Base-by-base conservation (phyloP, 2,888 invertebrate species). In the Agapostemon virescens region DNA sequence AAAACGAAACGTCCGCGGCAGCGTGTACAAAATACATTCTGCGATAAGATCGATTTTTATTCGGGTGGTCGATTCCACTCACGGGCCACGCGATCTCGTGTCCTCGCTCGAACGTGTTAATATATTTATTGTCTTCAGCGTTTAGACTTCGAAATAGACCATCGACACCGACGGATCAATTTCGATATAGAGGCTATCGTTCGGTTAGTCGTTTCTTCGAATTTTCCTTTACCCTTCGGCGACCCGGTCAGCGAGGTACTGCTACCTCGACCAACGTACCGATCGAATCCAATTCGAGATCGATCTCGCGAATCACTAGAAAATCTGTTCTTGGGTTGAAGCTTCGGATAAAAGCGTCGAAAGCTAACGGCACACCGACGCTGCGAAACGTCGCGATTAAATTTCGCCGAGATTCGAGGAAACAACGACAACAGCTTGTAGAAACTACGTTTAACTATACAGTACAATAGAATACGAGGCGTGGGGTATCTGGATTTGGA, bases 381-480 rank as follows among this genome's bases (percentile, higher is more conserved):
- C 74, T 55, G 67, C 36, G 13, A 26, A 71, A 38, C 76, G 67
- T 68, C 80, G 67, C 63, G 42, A n/a, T 73, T 58, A 55, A 69
- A 76, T 74, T 72, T 75, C 40, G 20, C 58, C 20, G 78, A 85
- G 79, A 84, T 74, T 85, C 84, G 77, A 52, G 67, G 78, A 74
- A 84, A 77, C 78, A 75, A 80, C 83, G 82, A 80, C 64, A 49
- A 78, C 79, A 82, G 72, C 64, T 77, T 82, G 73, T 79, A 85
- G 84, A 85, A 77, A 76, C 85, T 88, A 88, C 77, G 74, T 70
- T 85, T 84, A 84, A 84, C 89, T 90, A 92, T 86, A 92, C 89
- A 82, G 89, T 91, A 88, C 90, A 92, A 83, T 91, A 92, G 90
- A 92, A 92, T 87, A 92, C 92, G 86, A 91, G 89, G 85, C 88